Percentiles rank a stretch among this genome's conserved stretches.
Evolutionary conservation across 2,797 vertebrate species (phyloP).

Genomic region (Argentina silus): DNA sequence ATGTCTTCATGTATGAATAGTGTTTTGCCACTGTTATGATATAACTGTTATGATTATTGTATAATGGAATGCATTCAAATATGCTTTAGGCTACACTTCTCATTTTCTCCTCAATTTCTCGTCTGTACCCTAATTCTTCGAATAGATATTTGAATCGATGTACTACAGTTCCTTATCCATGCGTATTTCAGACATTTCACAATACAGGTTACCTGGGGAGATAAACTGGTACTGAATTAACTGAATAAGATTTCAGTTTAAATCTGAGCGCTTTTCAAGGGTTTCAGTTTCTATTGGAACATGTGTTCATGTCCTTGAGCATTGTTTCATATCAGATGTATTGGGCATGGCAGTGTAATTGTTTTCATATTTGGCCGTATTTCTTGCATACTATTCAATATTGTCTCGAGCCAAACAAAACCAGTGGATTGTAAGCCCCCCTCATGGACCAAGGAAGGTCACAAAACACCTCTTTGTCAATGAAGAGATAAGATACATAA

Average conservation of each 20-base stretch:
- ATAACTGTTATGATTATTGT: too few species aligned
- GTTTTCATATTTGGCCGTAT: not conserved
- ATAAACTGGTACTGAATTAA: not conserved
- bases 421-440: not conserved
- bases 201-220: too few species aligned
- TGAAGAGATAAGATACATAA: not conserved
- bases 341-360: not conserved
- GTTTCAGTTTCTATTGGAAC: too few species aligned
- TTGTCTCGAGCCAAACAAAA: not conserved
- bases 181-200: too few species aligned
- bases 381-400: not conserved
- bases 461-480: not conserved
- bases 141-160: too few species aligned
- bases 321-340: not conserved
- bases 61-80: not conserved
- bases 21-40: too few species aligned
- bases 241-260: too few species aligned
- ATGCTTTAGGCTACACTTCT: not conserved
- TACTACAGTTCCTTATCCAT: too few species aligned
- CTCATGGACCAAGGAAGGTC: not conserved
- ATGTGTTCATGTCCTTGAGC: not conserved
- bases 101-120: not conserved
- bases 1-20: too few species aligned
- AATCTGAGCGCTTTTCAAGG: too few species aligned
- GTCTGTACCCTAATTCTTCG: too few species aligned